Base-by-base conservation (phyloP, 2,888 invertebrate species). In the Lithophane semibrunnea region DNA sequence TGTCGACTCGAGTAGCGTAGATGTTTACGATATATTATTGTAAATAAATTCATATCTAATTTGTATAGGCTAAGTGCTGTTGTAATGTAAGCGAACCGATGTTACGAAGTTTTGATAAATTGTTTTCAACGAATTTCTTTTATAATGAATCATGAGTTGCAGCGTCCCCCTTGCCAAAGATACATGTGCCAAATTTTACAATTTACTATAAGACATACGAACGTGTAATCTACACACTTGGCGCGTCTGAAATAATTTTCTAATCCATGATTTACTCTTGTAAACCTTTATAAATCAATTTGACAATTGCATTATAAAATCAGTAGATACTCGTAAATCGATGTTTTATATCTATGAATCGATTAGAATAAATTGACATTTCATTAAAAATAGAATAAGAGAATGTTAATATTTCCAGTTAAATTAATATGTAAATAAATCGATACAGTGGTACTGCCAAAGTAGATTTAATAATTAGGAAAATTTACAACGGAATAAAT, bases 11-110 rank as follows among this genome's bases (percentile, higher is more conserved):
- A 73, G 78, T 87, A 88, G 86, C 56, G 77, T 88, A 86, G 88
- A 77, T 85, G 80, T 86, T 85, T 86, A 85, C 79, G 77, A 83
- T 82, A 86, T 78, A 85, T 80, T 79, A 79, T 80, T 91, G 91
- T 91, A 91, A 87, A 91, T 91, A 91, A 83, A 88, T 88, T 89
- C 88, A 90, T 89, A 89, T 89, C 88, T 87, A 82, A 87, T 83
- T 87, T 87, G 52, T 83, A 80, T 84, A 84, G 74, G 29, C 12
- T 86, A 86, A 84, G 80, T 70, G 83, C 79, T 87, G 87, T 88
- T 87, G 83, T 86, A 85, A 83, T 60, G 69, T 84, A 84, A 85
- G 82, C 66, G 65, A 81, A 64, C 75, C 70, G 54, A 79, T 71
- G 68, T 75, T 75, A 79, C 67, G 63, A 73, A 63, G 54, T 76